These are phyloP conservation scores for Liasis olivaceus DNA, from an alignment of 2,797 vertebrate species.

Conservation along the genomic window DNA sequence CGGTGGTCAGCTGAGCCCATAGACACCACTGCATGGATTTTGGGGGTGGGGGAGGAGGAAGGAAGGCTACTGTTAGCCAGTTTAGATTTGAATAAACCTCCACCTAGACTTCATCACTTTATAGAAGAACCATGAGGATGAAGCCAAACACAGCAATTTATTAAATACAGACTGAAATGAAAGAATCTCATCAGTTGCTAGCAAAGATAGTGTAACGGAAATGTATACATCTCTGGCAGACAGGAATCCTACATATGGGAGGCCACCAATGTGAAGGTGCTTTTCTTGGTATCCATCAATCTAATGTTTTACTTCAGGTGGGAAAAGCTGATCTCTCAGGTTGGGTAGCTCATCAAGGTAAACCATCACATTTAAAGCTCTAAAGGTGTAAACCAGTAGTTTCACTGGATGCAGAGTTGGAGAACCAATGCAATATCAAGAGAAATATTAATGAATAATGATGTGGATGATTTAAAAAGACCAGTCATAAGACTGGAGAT, in stretches of 20 bases:
- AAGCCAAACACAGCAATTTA: not conserved
- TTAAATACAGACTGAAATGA: not conserved
- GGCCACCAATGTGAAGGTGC: not conserved
- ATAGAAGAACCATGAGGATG: not conserved
- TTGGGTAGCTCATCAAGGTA: not conserved
- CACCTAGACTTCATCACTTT: not conserved
- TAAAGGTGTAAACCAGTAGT: not conserved
- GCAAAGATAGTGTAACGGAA: too few relatives aligned
- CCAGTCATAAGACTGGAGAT: fast-evolving
- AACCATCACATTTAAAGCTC: too few relatives aligned
- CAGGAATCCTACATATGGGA: not conserved
- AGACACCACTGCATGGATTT: constrained; percentile 75
- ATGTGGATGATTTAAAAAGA: not conserved
- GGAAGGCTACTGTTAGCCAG: not conserved
- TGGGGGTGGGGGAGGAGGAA: not conserved
- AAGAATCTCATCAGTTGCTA: not conserved
- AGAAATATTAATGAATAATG: not conserved
- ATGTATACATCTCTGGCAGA: too few relatives aligned
- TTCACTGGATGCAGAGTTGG: not conserved
- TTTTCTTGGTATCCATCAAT: not conserved
- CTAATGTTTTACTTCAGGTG: not conserved
- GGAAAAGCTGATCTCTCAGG: not conserved
- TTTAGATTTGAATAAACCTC: not conserved
- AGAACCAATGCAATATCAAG: not conserved
- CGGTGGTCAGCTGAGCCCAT: constrained; percentile 79